Evolutionary conservation across 2,113 vertebrate genomes (phyloP).

Genomic region (Passer montanus): DNA sequence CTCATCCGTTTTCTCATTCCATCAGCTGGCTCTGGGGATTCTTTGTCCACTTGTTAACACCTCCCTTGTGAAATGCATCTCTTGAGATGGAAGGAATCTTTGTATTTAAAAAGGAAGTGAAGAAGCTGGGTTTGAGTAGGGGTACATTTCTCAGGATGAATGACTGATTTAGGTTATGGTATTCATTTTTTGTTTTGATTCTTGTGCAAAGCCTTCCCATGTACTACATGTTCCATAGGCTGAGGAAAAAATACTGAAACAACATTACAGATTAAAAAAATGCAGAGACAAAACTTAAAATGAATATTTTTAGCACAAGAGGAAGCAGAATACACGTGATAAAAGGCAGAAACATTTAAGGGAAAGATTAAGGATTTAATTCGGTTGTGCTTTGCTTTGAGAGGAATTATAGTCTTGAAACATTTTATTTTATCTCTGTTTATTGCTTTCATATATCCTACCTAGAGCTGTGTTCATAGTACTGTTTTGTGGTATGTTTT

Average conservation of each 20-base stretch:
- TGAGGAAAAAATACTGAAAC: not conserved
- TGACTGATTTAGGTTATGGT: slow-evolving; percentile 16
- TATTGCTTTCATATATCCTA: not conserved
- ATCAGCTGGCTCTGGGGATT: not conserved
- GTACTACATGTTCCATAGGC: not conserved
- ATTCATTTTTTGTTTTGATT: not conserved
- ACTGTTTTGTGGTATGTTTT: not conserved
- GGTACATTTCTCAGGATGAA: not conserved
- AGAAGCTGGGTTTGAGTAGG: not conserved
- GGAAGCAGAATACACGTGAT: not conserved
- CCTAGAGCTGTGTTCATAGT: not conserved
- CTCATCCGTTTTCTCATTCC: not conserved
- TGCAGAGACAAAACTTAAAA: not conserved
- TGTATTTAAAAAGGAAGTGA: not conserved
- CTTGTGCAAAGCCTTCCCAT: not conserved
- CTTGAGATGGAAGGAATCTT: not conserved
- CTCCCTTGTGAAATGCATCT: not conserved
- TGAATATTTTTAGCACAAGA: not conserved
- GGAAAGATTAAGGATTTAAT: not conserved
- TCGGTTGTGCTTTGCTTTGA: not conserved
- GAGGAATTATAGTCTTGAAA: not conserved
- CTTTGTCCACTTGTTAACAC: not conserved
- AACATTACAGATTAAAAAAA: not conserved
- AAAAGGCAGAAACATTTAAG: not conserved
- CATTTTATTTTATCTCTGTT: not conserved